phyloP scores from a whole-genome alignment of 2,888 invertebrate genomes.

The Melanotus villosus region DNA sequence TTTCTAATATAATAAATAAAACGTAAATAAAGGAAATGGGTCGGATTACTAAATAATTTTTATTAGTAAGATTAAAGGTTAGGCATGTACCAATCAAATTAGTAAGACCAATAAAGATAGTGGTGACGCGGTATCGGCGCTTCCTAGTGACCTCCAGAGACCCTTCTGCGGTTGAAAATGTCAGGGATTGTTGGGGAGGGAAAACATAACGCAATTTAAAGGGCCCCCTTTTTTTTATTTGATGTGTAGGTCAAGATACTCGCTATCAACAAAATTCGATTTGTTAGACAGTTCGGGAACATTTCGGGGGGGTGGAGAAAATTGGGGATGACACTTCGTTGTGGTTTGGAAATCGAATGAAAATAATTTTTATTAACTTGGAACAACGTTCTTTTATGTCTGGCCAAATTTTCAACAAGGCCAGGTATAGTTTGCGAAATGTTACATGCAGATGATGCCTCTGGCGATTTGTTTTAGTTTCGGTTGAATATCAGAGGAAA shows the following conservation, averaged over 20 bases:
- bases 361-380: too few relatives aligned
- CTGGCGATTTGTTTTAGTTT: too few relatives aligned
- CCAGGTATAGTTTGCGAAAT: too few relatives aligned
- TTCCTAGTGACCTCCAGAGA: neutral
- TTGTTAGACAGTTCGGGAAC: neutral
- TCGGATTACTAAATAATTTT: too few relatives aligned
- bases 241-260: conserved; percentile 1
- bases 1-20: too few relatives aligned
- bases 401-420: too few relatives aligned
- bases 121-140: neutral
- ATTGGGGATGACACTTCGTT: neutral
- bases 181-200: conserved; percentile 1
- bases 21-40: too few relatives aligned
- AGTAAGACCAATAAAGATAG: neutral
- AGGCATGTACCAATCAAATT: neutral
- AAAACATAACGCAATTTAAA: neutral
- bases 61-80: neutral
- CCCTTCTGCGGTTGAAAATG: neutral
- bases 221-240: neutral
- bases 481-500: too few relatives aligned
- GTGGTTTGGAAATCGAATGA: neutral
- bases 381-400: too few relatives aligned
- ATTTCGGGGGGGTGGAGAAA: neutral
- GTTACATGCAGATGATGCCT: too few relatives aligned
- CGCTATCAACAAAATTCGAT: neutral